Conservation (phyloP, 2,113 vertebrate species). For the Sapajus apella region DNA sequence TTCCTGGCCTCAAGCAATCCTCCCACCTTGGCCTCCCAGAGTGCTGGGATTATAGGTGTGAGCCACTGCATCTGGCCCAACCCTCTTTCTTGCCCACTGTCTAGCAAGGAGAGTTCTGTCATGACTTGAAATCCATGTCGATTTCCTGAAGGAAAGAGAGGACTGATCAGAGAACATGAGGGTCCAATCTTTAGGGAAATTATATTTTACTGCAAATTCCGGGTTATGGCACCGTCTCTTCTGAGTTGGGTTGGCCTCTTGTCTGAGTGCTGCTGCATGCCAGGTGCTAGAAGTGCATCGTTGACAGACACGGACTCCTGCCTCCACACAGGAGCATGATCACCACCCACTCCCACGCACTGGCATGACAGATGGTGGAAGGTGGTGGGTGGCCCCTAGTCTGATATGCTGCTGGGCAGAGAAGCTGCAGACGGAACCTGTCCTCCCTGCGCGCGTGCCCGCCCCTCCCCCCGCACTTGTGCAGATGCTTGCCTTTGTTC, state of each 20-base stretch:
- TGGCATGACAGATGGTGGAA: not conserved
- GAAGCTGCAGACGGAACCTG: not conserved
- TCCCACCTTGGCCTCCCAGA: too few species aligned
- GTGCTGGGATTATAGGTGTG: too few species aligned
- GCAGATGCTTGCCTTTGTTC: not conserved
- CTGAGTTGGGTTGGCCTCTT: too few species aligned
- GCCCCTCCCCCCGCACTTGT: not conserved
- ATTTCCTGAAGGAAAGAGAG: not conserved
- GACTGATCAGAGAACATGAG: not conserved
- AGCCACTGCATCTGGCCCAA: too few species aligned
- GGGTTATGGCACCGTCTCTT: not conserved
- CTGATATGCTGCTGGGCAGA: not conserved
- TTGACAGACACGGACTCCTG: too few species aligned
- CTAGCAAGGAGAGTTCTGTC: not conserved
- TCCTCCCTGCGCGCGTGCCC: fast-evolving
- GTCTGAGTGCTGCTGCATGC: not conserved
- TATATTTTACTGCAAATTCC: not conserved
- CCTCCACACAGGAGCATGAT: too few species aligned
- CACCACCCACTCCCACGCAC: too few species aligned
- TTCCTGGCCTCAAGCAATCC: too few species aligned
- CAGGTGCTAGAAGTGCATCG: not conserved
- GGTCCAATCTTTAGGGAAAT: not conserved
- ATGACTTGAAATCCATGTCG: fast-evolving
- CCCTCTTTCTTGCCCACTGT: too few species aligned
- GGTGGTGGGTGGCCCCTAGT: not conserved